A percentile compares a stretch with the other conserved stretches of the same genome.
These are phyloP conservation scores for Polyploca ridens DNA, from an alignment of 2,888 invertebrate species.

Conservation along the genomic window DNA sequence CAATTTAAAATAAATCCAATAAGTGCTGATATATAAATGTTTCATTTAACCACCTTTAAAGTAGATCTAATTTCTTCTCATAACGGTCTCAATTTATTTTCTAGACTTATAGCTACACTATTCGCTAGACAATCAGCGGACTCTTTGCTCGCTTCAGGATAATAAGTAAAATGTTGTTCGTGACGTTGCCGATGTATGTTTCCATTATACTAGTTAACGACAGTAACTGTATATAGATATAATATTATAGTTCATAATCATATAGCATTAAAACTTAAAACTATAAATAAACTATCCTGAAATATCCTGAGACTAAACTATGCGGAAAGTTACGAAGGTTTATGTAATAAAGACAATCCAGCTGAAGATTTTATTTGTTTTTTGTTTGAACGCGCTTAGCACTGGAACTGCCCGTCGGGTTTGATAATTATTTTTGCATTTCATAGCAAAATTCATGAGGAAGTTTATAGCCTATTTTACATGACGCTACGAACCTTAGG, in stretches of 20 bases:
- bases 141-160: constrained; percentile 48
- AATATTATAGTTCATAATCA: neutral
- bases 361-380: too few species aligned
- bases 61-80: constrained; percentile 27
- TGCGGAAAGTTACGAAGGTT: too few species aligned
- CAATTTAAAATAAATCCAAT: neutral
- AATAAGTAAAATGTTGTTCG: constrained; percentile 59
- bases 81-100: constrained; percentile 36
- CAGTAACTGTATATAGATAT: constrained; percentile 18
- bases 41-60: neutral
- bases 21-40: neutral
- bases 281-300: too few species aligned
- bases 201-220: constrained; percentile 49
- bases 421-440: too few species aligned
- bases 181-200: constrained; percentile 51
- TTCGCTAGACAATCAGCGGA: constrained; percentile 49
- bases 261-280: too few species aligned
- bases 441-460: too few species aligned
- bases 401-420: too few species aligned
- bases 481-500: too few species aligned
- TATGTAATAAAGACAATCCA: too few species aligned
- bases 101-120: constrained; percentile 32
- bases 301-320: too few species aligned
- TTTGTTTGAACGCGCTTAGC: too few species aligned
- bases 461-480: too few species aligned